Conservation (phyloP, 2,113 vertebrate species). For the Laticauda colubrina region DNA sequence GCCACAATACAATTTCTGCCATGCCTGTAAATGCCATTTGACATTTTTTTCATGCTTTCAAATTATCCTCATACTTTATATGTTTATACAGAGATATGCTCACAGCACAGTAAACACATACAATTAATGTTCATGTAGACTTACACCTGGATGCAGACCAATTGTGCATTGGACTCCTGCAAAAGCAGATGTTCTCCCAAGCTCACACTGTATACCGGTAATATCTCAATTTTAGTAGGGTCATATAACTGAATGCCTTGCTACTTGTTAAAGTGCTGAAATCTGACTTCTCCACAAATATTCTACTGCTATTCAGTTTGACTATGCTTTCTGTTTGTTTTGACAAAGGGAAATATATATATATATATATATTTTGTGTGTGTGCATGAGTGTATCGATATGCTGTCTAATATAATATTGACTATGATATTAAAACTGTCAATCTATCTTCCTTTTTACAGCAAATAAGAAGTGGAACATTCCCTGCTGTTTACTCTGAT, state of each 20-base stretch:
- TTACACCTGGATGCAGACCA: background rate
- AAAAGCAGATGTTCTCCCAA: slow-evolving; percentile 5
- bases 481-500: slow-evolving; percentile 16
- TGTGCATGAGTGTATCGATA: background rate
- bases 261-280: background rate
- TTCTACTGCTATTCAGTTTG: background rate
- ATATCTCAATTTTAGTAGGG: background rate
- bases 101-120: background rate
- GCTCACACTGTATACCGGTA: background rate
- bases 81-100: background rate
- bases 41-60: background rate
- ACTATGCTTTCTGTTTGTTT: background rate
- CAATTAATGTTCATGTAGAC: background rate
- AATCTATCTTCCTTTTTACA: background rate
- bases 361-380: no score
- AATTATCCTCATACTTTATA: background rate
- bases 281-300: background rate
- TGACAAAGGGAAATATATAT: background rate
- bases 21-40: background rate
- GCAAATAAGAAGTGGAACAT: background rate
- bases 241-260: background rate
- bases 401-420: background rate
- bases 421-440: slow-evolving; percentile 11
- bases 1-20: background rate
- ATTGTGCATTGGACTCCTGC: background rate